Conservation (phyloP, 2,113 vertebrate genomes). For the Podocnemis expansa region DNA sequence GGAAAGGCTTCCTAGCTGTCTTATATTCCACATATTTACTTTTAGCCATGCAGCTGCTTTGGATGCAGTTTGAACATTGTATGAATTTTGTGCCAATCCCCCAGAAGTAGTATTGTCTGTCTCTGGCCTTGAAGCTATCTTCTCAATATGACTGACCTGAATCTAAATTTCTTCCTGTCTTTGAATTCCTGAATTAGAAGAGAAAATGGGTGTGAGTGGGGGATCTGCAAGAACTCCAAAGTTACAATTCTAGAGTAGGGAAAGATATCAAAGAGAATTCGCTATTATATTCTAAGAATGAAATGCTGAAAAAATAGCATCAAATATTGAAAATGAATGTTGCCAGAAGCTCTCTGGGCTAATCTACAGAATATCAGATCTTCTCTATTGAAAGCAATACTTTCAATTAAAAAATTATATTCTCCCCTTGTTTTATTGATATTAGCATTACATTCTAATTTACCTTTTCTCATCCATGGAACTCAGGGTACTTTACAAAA, state of each 20-base stretch:
- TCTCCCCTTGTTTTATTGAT: no score
- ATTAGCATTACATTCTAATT: not conserved
- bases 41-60: not conserved
- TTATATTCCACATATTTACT: not conserved
- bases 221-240: not conserved
- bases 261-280: not conserved
- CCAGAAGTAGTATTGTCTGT: not conserved
- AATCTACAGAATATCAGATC: not conserved
- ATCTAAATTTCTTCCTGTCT: no score
- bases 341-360: not conserved
- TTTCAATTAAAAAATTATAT: no score
- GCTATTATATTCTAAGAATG: not conserved
- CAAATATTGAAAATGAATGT: no score
- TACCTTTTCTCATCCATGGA: not conserved
- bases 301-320: no score
- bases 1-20: not conserved
- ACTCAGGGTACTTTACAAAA: not conserved
- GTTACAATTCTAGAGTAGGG: not conserved
- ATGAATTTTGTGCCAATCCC: not conserved
- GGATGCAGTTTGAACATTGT: not conserved
- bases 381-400: not conserved
- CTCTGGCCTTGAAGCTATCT: not conserved
- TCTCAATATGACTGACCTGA: no score
- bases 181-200: not conserved
- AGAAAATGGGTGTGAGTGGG: not conserved